Base-by-base conservation (phyloP, 64 coral and sea anemone species). In the Pocillopora damicornis region DNA sequence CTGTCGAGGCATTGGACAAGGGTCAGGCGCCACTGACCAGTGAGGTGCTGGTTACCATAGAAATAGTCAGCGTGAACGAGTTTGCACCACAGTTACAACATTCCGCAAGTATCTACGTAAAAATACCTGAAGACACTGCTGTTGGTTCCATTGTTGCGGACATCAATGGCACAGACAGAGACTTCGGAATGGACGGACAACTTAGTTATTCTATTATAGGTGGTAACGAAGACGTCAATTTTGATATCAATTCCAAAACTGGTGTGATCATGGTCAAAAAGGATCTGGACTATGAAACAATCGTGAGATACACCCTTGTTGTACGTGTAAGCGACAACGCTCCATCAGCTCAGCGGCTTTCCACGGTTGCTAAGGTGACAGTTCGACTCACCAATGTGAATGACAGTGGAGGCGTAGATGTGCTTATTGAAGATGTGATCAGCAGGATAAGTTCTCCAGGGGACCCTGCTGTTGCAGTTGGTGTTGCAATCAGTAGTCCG, bases 151-250 rank as follows among this genome's bases (percentile, higher is more conserved):
- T 58, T 42, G 76, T 96, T 23, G 23, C 63, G 65, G 25, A 77
- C 30, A 67, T 96, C 10, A 86, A 89, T 76, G 94, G 80, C 2
- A 90, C 87, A 16, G 90, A 96, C 37, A 62, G 78, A 51, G 94
- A 96, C 79, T 96, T 87, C 86, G 94, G 90, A 35, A 26, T 73
- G 1, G 94, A 90, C n/a, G 94, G 94, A 38, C 80, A 5, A 22
- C 60, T 96, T 1, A 76, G 15, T 5, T 96, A 92, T 58, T 15
- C 69, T 8, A 87, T 96, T 61, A 34, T 60, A 60, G 22, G 18
- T 38, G 94, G 94, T 16, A 92, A 92, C 58, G 82, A 68, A 8
- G 88, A 79, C 51, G 59, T 87, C 15, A 58, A 83, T 11, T 96
- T 96, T 61, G 37, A 5, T 65, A 90, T 96, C 11, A 88, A 96